Evolutionary conservation across 30 jellyfish, hydroid and myxozoan genomes (phyloP).

Genomic region (Rhopilema esculentum): DNA sequence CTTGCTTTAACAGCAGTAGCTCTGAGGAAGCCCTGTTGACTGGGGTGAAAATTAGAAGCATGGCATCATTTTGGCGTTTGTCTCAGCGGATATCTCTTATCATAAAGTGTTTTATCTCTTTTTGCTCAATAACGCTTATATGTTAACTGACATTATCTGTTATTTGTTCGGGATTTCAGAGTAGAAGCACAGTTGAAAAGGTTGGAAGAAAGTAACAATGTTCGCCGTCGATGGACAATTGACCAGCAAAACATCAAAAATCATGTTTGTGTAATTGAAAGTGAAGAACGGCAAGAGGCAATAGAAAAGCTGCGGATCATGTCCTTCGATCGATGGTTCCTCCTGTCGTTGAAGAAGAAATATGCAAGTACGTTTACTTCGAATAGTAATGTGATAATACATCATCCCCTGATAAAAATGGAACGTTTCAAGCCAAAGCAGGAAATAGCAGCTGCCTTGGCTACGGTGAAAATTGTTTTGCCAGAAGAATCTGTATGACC

Average conservation of each 20-base stretch:
- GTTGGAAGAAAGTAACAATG: constrained; percentile 1
- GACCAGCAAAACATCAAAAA: neutral
- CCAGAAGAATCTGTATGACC: neutral
- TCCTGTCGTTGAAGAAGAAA: constrained; percentile 7
- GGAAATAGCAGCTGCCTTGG: neutral
- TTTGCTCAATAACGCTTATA: neutral
- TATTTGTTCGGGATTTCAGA: constrained; percentile 3
- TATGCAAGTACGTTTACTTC: constrained; percentile 14
- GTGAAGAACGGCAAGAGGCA: constrained; percentile 5
- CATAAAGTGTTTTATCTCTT: neutral
- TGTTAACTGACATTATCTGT: neutral
- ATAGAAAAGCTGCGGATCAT: neutral
- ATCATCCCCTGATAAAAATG: neutral
- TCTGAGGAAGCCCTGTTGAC: neutral
- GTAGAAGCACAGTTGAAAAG: constrained; percentile 13
- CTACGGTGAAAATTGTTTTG: neutral
- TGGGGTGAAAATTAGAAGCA: neutral
- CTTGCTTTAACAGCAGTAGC: neutral
- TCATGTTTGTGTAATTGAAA: neutral
- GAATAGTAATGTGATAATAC: neutral
- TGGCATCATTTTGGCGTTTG: neutral
- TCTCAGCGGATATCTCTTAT: neutral
- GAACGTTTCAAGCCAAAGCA: neutral
- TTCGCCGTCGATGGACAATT: constrained; percentile 16
- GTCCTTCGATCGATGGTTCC: constrained; percentile 35